Percentiles rank a stretch among this genome's conserved stretches.
phyloP scores from a whole-genome alignment of 2,797 vertebrate genomes.

The Myripristis murdjan region DNA sequence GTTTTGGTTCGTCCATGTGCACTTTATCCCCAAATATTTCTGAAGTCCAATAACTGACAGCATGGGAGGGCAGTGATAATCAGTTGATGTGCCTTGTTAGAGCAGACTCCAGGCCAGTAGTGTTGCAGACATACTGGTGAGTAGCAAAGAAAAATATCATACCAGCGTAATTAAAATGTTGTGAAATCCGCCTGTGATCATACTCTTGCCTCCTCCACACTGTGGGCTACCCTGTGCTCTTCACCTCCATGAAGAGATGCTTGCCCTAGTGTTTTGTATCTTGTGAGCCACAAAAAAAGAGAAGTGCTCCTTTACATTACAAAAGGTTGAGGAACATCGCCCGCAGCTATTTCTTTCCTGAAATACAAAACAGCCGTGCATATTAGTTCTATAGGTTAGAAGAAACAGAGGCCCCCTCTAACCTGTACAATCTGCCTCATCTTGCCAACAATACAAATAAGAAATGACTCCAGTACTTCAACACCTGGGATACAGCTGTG shows the following conservation, averaged over 20 bases:
- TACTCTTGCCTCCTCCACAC: constrained; percentile 37
- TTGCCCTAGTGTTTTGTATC: constrained; percentile 37
- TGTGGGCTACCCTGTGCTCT: constrained; percentile 47
- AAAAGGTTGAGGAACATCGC: constrained; percentile 46
- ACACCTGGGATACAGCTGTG: constrained; percentile 7
- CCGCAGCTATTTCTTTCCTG: constrained; percentile 37
- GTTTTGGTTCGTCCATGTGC: constrained; percentile 32
- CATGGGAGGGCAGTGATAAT: neutral
- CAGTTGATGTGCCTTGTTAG: neutral
- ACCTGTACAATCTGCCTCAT: constrained; percentile 33
- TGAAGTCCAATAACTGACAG: neutral
- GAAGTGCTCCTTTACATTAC: neutral
- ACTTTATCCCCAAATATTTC: too few relatives aligned
- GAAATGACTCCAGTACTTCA: constrained; percentile 12
- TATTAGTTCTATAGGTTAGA: constrained; percentile 2
- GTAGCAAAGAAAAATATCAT: neutral
- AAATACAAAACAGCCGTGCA: constrained; percentile 38
- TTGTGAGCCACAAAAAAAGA: constrained; percentile 10
- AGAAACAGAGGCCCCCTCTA: neutral
- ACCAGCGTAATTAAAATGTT: constrained; percentile 39
- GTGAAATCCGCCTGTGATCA: constrained; percentile 26
- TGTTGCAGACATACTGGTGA: constrained; percentile 7
- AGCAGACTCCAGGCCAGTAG: neutral
- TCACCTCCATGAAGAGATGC: constrained; percentile 10
- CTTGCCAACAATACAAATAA: constrained; percentile 31